A percentile compares a stretch with the other conserved stretches of the same genome.
Conservation (phyloP, 2,113 vertebrate genomes). For the Brachyhypopomus occidentalis region DNA sequence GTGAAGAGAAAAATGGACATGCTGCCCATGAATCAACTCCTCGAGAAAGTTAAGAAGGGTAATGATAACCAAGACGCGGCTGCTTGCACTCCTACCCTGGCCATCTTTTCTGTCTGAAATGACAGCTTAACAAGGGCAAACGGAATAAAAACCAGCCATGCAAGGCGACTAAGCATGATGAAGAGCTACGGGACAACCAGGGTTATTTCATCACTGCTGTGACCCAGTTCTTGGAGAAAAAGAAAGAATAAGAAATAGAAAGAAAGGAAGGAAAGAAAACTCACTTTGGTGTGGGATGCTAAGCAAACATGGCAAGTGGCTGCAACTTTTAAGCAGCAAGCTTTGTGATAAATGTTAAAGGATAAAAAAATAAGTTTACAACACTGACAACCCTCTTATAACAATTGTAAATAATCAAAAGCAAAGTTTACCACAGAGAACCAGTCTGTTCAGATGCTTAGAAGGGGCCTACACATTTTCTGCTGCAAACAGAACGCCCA, state of each 20-base stretch:
- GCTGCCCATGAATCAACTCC: constrained; percentile 11
- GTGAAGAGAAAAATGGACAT: constrained; percentile 6
- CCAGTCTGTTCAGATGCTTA: neutral
- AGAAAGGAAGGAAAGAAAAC: neutral
- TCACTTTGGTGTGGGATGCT: constrained; percentile 47
- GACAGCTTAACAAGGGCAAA: constrained; percentile 35
- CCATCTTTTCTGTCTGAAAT: constrained; percentile 34
- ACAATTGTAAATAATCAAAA: neutral
- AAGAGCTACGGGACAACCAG: neutral
- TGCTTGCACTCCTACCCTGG: constrained; percentile 37
- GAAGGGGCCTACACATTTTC: constrained; percentile 22
- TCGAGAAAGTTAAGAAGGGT: neutral
- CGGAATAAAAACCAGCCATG: neutral
- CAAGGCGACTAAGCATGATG: neutral
- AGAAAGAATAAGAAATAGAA: neutral
- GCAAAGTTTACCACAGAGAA: neutral
- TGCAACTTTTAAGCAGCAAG: constrained; percentile 51
- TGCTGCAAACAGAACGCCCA: constrained; percentile 54
- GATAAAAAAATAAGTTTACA: neutral
- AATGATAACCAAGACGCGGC: constrained; percentile 34
- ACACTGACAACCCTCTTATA: neutral
- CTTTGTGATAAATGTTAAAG: neutral
- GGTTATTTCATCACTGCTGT: neutral
- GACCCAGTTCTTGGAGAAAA: neutral
- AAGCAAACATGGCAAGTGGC: constrained; percentile 52